A percentile compares a stretch with the other conserved stretches of the same genome.
Conservation (phyloP, 1,140 invertebrate species). For the Brachionus angularis region DNA sequence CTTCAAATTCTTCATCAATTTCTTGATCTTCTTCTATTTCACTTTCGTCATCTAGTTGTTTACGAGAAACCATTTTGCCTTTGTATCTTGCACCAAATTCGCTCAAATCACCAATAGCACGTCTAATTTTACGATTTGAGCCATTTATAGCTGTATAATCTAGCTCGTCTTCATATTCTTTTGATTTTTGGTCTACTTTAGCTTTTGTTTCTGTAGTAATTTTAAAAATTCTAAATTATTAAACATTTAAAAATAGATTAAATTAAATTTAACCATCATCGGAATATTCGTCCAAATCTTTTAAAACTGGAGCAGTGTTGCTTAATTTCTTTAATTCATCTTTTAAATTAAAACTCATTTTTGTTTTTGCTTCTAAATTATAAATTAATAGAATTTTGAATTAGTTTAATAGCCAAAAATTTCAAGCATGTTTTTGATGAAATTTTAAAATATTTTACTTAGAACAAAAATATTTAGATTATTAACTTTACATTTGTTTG, state of each 20-base stretch:
- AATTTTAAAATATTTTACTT: no score
- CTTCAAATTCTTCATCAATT: background rate
- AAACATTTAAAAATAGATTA: background rate
- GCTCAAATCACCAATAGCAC: slow-evolving; percentile 22
- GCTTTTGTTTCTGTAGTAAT: slow-evolving; percentile 2
- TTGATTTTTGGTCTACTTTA: slow-evolving; percentile 18
- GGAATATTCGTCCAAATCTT: slow-evolving; percentile 21
- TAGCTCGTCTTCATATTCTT: slow-evolving; percentile 3
- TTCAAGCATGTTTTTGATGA: no score
- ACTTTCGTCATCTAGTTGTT: background rate
- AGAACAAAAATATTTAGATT: no score
- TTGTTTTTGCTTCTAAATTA: background rate
- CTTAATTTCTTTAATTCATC: slow-evolving; percentile 41
- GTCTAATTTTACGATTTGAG: background rate
- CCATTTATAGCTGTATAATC: background rate
- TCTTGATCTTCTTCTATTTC: slow-evolving; percentile 10
- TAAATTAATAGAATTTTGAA: background rate
- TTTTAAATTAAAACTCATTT: slow-evolving; percentile 34
- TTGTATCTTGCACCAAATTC: slow-evolving; percentile 27
- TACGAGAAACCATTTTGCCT: slow-evolving; percentile 14
- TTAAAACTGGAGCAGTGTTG: slow-evolving; percentile 26
- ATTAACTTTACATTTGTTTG: no score
- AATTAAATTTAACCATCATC: slow-evolving; percentile 20
- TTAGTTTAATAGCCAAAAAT: no score
- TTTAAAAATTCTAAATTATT: background rate